phyloP scores from a whole-genome alignment of 2,888 invertebrate genomes.

The Congeria kusceri region DNA sequence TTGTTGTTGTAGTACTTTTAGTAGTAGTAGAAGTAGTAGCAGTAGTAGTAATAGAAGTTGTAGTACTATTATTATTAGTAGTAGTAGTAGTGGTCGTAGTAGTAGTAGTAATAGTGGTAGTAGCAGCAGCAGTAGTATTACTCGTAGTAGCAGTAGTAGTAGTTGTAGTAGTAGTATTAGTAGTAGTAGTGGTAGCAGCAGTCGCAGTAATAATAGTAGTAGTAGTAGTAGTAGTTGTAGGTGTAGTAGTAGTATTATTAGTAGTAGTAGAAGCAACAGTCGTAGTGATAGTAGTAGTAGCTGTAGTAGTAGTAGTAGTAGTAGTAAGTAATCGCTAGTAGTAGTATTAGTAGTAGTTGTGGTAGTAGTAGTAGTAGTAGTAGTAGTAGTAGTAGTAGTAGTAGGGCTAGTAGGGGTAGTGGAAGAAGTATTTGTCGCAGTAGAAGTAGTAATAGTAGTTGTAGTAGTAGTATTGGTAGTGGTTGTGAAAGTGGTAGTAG shows the following conservation, averaged over 20 bases:
- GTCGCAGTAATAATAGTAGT: too few species aligned
- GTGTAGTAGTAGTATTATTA: too few species aligned
- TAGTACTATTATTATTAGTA: background rate
- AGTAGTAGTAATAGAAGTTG: slow-evolving; percentile 3
- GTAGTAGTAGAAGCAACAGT: too few species aligned
- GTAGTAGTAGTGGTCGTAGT: background rate
- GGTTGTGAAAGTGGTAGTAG: background rate
- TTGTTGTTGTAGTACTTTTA: background rate
- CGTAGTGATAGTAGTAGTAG: too few species aligned
- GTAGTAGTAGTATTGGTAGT: background rate
- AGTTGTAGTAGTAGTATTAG: background rate
- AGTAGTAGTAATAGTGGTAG: slow-evolving; percentile 2
- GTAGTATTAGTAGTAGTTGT: too few species aligned
- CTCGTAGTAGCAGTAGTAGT: background rate
- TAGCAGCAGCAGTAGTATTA: too few species aligned
- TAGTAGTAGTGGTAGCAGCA: too few species aligned
- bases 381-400: background rate
- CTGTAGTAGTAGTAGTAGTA: too few species aligned
- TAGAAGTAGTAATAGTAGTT: background rate
- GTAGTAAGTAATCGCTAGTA: too few species aligned
- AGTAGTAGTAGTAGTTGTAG: too few species aligned
- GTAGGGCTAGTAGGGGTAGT: background rate
- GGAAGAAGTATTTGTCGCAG: too few species aligned
- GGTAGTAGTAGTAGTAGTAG: too few species aligned
- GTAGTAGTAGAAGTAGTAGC: slow-evolving; percentile 2